These are phyloP conservation scores for human DNA, from an alignment of 2,113 vertebrate genomes.

Conservation along the genomic window GRCh38 chr4:53620501-53621000, in stretches of 20 bases:
- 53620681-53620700: background rate
- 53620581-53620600: background rate
- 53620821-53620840: background rate
- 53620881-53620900: background rate
- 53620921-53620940: background rate
- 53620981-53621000: background rate
- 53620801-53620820: background rate
- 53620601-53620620: background rate
- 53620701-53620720: background rate
- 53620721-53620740: background rate
- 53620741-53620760: background rate
- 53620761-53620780: background rate
- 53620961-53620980: background rate
- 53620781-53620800: background rate
- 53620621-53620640: background rate
- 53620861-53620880: background rate
- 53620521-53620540: background rate
- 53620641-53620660: background rate
- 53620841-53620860: background rate
- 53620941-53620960: background rate
- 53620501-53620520: background rate
- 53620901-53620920: background rate
- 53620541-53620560: background rate
- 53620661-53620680: background rate
- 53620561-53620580: too few relatives aligned